A percentile compares a stretch with the other conserved stretches of the same genome.
phyloP scores from a whole-genome alignment of 2,113 vertebrate genomes.

The Phylloscopus trochilus region DNA sequence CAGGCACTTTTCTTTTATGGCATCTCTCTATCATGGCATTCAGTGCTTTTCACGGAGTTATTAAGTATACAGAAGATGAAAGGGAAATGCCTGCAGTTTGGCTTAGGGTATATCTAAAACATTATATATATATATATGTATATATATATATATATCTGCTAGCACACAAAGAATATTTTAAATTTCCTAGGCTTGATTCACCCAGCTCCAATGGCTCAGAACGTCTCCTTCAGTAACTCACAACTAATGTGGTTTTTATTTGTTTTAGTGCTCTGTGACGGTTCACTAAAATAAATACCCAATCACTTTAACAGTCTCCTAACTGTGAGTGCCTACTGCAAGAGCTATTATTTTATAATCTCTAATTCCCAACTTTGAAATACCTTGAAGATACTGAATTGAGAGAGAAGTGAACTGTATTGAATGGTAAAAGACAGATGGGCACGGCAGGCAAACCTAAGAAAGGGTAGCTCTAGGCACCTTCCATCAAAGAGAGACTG shows the following conservation, averaged over 20 bases:
- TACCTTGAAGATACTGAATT: conserved; percentile 36
- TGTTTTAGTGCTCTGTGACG: conserved; percentile 21
- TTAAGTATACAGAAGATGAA: conserved; percentile 53
- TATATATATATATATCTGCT: not conserved
- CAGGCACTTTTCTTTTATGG: conserved; percentile 50
- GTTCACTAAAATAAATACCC: conserved; percentile 15
- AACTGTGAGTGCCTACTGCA: conserved; percentile 4
- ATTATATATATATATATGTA: not conserved
- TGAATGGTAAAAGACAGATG: conserved; percentile 28
- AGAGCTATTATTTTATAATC: conserved; percentile 47
- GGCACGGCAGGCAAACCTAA: not conserved
- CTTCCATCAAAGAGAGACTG: conserved; percentile 29
- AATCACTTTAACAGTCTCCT: conserved; percentile 50
- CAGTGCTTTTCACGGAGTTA: conserved; percentile 4
- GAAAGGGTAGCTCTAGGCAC: conserved; percentile 1
- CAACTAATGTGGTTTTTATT: conserved; percentile 32
- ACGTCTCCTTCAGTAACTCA: conserved; percentile 23
- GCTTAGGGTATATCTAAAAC: not conserved
- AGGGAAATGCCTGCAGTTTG: conserved; percentile 12
- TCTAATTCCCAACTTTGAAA: conserved; percentile 39
- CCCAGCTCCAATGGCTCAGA: not conserved
- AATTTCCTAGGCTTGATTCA: conserved; percentile 28
- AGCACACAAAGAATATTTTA: conserved; percentile 26
- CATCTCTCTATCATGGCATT: conserved; percentile 41
- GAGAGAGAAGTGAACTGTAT: conserved; percentile 11